Conservation (phyloP, 2,113 vertebrate species). For the Eonycteris spelaea region DNA sequence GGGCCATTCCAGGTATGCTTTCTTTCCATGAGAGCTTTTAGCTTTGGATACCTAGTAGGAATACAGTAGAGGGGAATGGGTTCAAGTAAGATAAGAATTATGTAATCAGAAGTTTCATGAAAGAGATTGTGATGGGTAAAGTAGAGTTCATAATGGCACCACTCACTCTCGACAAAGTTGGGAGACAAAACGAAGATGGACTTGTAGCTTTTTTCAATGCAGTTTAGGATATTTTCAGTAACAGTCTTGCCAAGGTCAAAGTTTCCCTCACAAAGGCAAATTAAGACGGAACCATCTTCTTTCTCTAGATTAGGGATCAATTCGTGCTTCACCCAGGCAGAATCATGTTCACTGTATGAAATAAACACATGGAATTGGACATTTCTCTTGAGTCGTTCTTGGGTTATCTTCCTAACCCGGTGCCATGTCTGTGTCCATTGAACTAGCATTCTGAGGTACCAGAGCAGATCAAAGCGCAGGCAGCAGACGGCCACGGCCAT, state of each 20-base stretch:
- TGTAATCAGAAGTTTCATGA: slow-evolving; percentile 76
- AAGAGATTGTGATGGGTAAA: slow-evolving; percentile 87
- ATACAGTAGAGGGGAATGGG: slow-evolving; percentile 86
- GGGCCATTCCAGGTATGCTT: slow-evolving; percentile 91
- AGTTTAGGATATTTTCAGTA: slow-evolving; percentile 88
- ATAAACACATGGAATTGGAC: slow-evolving; percentile 88
- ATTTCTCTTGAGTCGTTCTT: slow-evolving; percentile 48
- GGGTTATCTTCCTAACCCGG: slow-evolving; percentile 67
- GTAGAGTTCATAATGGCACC: slow-evolving; percentile 92
- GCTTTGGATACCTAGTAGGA: slow-evolving; percentile 86
- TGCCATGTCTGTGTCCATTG: slow-evolving; percentile 87
- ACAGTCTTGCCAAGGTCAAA: slow-evolving; percentile 87
- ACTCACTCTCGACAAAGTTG: slow-evolving; percentile 91
- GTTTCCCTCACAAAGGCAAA: slow-evolving; percentile 88
- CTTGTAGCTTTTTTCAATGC: slow-evolving; percentile 88
- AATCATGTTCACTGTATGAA: slow-evolving; percentile 89
- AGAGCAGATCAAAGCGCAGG: slow-evolving; percentile 82
- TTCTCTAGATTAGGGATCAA: slow-evolving; percentile 89
- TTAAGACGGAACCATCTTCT: slow-evolving; percentile 78
- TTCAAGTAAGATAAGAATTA: slow-evolving; percentile 89
- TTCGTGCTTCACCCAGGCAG: slow-evolving; percentile 86
- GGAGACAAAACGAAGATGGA: slow-evolving; percentile 90
- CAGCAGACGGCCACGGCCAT: slow-evolving; percentile 75
- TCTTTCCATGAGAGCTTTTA: slow-evolving; percentile 87
- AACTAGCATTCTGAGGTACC: slow-evolving; percentile 89